phyloP scores from a whole-genome alignment of 1,140 invertebrate species.

The Ooceraea biroi region DNA sequence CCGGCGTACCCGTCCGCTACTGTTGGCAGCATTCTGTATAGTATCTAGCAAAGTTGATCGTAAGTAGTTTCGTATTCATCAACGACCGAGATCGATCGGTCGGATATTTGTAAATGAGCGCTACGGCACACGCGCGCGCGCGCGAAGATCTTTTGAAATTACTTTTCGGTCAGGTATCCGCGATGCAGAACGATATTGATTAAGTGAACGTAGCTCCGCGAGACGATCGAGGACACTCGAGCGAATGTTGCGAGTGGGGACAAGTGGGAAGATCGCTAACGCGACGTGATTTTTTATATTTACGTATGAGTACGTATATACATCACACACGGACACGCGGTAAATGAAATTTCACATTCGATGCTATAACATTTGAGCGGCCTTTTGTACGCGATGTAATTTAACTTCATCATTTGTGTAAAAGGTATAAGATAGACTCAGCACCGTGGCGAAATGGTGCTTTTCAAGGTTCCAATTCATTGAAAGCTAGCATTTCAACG shows the following conservation, averaged over 20 bases:
- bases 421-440: conserved; percentile 61
- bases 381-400: conserved; percentile 39
- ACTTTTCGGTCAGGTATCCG: conserved; percentile 54
- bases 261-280: conserved; percentile 71
- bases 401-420: not conserved
- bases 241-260: conserved; percentile 40
- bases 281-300: conserved; percentile 68
- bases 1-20: conserved; percentile 74
- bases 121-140: conserved; percentile 19
- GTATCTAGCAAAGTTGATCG: conserved; percentile 76
- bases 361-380: not conserved
- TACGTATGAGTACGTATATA: not conserved
- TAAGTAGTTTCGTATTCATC: conserved; percentile 83
- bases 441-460: conserved; percentile 52
- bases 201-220: conserved; percentile 53
- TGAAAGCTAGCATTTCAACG: conserved; percentile 57
- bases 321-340: not conserved
- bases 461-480: conserved; percentile 52
- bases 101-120: conserved; percentile 80
- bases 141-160: conserved; percentile 52
- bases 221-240: conserved; percentile 46
- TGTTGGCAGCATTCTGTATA: conserved; percentile 78
- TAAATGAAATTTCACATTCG: conserved; percentile 46
- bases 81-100: conserved; percentile 71
- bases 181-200: conserved; percentile 50